A percentile compares a stretch with the other conserved stretches of the same genome.
Evolutionary conservation across 2,797 vertebrate species (phyloP).

Genomic region (Hypotaenidia philippensis): DNA sequence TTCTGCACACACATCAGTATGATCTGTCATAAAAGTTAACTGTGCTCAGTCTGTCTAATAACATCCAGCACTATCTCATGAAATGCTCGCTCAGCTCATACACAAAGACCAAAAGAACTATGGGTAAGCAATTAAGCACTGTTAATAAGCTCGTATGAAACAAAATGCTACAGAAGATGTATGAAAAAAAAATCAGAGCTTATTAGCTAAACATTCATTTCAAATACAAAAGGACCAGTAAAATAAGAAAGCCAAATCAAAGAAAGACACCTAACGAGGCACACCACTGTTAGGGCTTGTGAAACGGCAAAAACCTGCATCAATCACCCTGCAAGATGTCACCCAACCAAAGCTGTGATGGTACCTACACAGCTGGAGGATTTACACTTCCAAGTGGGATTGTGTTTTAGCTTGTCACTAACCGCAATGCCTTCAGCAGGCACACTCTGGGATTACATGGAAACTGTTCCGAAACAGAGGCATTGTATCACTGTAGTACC

Average conservation of each 20-base stretch:
- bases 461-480: not conserved
- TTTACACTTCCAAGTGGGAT: not conserved
- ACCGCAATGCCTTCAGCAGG: not conserved
- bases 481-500: not conserved
- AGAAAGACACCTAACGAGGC: not conserved
- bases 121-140: not conserved
- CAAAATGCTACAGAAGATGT: not conserved
- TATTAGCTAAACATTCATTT: not conserved
- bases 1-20: not conserved
- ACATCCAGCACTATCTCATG: not conserved
- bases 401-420: not conserved
- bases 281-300: not conserved
- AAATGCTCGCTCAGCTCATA: not conserved
- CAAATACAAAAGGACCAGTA: not conserved
- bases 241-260: not conserved
- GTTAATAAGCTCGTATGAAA: constrained; percentile 14
- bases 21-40: not conserved
- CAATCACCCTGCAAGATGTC: not conserved
- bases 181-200: not conserved
- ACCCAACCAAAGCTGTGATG: not conserved
- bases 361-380: not conserved
- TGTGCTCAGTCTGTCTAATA: not conserved
- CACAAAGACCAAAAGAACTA: not conserved
- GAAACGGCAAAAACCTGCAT: not conserved
- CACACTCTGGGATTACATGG: not conserved